Base-by-base conservation (phyloP, 2,113 vertebrate genomes). In the Clinocottus analis region DNA sequence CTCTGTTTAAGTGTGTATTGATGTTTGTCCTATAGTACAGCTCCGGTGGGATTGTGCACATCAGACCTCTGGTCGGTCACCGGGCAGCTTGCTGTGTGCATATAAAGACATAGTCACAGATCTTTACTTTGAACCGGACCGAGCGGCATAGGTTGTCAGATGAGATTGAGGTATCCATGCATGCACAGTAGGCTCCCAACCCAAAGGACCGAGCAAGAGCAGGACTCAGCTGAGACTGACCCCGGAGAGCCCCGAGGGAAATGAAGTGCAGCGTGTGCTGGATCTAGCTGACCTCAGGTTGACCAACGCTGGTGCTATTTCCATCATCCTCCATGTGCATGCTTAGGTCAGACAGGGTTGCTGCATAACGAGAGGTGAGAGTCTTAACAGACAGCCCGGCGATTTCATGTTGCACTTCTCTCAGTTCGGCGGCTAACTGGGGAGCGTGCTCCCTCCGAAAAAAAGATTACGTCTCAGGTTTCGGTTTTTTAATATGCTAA, bases 241-340 rank as follows among this genome's bases (percentile, higher is more conserved):
- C 39, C 64, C 60, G 43, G 61, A 71, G 47, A 64, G 59, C 41
- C 53, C 71, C 2, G 16, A 64, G 45, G 71, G 74, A 63, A 73
- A 82, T 71, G 33, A 75, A 77, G 67, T 60, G 17, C 70, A 64
- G 31, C 1, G 10, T 61, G 3, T 7, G 66, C 76, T 76, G 45
- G 39, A 21, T 80, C 37, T 14, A 43, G 37, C 45, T 80, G 67
- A 87, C 64, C 77, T 65, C 23, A 27, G 33, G 49, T 60, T 75
- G 84, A 82, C 33, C 9, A 77, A 70, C n/a, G 31, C 55, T 23
- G 23, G 45, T 65, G 49, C 73, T 78, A n/a, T 85, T 85, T 87
- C 69, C 84, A 17, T 85, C 72, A 86, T 47, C 47, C 25, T 47
- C 37, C 59, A 67, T 75, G 23, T 85, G 45, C n/a, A 33, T 4